Evolutionary conservation across 2,113 vertebrate species (phyloP).

Genomic region (Fregata magnificens): DNA sequence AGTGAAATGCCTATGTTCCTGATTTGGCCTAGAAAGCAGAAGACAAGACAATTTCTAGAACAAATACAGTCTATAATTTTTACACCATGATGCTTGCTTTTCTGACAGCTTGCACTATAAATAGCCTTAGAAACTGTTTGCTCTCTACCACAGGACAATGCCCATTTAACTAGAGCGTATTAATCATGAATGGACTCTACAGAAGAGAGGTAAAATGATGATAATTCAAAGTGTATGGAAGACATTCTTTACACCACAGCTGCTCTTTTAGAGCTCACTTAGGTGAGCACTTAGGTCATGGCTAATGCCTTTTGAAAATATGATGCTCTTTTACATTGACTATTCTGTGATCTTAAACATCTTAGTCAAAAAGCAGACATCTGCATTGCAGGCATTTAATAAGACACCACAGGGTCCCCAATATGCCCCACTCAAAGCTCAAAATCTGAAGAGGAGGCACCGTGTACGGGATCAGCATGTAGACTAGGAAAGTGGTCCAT

Average conservation of each 20-base stretch:
- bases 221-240: neutral
- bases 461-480: neutral
- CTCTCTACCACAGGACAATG: neutral
- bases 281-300: neutral
- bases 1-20: neutral
- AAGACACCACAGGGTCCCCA: neutral
- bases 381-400: neutral
- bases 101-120: neutral
- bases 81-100: neutral
- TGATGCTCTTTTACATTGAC: neutral
- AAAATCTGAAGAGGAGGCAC: neutral
- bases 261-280: neutral
- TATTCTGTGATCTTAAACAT: neutral
- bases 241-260: neutral
- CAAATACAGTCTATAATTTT: neutral
- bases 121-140: neutral
- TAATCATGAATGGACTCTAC: neutral
- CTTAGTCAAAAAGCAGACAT: neutral
- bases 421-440: neutral
- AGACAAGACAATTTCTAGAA: neutral
- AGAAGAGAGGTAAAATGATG: neutral
- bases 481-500: neutral
- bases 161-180: neutral
- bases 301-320: neutral
- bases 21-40: neutral